A percentile compares a stretch with the other conserved stretches of the same genome.
These are phyloP conservation scores for Neodon shergylaensis DNA, from an alignment of 2,113 vertebrate species.

Conservation along the genomic window DNA sequence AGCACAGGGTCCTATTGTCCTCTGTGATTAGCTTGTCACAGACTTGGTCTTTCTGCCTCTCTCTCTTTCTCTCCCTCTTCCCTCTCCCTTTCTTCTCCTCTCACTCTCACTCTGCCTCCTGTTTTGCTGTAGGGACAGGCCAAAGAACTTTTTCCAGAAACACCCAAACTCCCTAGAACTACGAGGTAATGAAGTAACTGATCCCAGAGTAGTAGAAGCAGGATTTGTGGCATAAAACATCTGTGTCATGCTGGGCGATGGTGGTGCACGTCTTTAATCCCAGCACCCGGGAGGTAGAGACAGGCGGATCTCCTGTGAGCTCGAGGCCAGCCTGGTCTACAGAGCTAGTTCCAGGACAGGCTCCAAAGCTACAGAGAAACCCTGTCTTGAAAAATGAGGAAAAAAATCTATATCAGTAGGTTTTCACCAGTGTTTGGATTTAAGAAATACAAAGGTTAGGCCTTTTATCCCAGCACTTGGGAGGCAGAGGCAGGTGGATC, in stretches of 20 bases:
- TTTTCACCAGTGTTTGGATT: neutral
- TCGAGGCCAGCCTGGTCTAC: too few species aligned
- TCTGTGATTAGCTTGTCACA: neutral
- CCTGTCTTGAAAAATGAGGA: too few species aligned
- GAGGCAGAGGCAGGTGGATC: too few species aligned
- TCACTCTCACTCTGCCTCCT: neutral
- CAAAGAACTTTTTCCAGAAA: neutral
- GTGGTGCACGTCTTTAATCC: too few species aligned
- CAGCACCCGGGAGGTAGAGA: too few species aligned
- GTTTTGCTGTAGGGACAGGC: neutral
- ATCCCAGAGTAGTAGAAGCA: neutral
- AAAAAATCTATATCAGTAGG: neutral
- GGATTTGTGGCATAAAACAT: neutral
- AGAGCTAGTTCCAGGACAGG: too few species aligned
- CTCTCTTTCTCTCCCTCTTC: neutral
- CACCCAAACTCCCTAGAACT: neutral
- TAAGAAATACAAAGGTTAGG: neutral
- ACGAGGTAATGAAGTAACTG: neutral
- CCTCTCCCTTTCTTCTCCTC: neutral
- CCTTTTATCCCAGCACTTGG: too few species aligned
- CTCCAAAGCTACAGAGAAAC: too few species aligned
- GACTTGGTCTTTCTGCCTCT: neutral
- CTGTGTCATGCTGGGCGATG: too few species aligned
- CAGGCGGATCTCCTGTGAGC: too few species aligned
- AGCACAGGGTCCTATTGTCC: neutral